Evolutionary conservation across 64 coral and sea anemone species (phyloP).

Genomic region (Acropora yongei): DNA sequence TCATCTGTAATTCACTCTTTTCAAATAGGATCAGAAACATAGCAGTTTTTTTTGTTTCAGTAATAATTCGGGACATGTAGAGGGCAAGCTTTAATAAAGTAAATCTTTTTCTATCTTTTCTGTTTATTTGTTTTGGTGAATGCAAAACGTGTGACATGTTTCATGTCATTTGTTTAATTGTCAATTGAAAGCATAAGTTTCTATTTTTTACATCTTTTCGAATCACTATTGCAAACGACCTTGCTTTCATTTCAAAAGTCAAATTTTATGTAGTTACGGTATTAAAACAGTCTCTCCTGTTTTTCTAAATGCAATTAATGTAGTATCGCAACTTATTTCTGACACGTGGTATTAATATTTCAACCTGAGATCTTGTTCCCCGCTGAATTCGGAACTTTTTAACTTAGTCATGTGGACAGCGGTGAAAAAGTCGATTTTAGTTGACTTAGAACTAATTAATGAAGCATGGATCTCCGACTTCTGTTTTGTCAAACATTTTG

Average conservation of each 20-base stretch:
- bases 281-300: too few species aligned
- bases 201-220: too few species aligned
- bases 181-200: not conserved
- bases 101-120: not conserved
- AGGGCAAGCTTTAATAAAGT: not conserved
- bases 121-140: not conserved
- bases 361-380: not conserved
- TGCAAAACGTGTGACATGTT: not conserved
- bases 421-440: constrained; percentile 1
- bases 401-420: not conserved
- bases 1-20: not conserved
- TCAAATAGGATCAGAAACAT: not conserved
- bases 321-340: not conserved
- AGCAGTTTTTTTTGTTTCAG: not conserved
- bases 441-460: constrained; percentile 4
- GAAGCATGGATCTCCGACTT: not conserved
- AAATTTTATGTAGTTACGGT: not conserved
- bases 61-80: not conserved
- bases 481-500: constrained; percentile 42
- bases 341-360: constrained; percentile 50
- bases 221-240: too few species aligned
- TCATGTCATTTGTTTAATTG: not conserved
- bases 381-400: constrained; percentile 9
- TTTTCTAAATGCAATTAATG: not conserved
- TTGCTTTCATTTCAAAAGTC: not conserved